Percentiles rank a stretch among this genome's conserved stretches.
Conservation (phyloP, 2,888 invertebrate species). For the Cyclophora albipunctata region DNA sequence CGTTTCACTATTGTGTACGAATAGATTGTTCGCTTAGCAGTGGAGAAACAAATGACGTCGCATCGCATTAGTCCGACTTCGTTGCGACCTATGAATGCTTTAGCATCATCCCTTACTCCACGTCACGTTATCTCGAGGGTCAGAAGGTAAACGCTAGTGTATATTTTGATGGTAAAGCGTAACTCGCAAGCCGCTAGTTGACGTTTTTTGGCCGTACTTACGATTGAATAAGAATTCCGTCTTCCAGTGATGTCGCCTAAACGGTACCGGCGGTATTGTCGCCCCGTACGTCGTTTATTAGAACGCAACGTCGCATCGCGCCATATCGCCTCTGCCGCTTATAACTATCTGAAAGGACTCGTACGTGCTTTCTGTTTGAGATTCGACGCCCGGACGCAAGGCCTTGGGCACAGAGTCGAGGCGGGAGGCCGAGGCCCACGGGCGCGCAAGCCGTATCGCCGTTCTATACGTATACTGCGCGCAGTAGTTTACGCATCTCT, state of each 20-base stretch:
- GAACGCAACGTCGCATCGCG: slow-evolving; percentile 43
- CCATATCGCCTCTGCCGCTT: slow-evolving; percentile 45
- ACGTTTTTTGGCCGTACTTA: slow-evolving; percentile 47
- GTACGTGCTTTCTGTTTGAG: slow-evolving; percentile 51
- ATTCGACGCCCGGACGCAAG: slow-evolving; percentile 30
- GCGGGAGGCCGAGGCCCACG: slow-evolving; percentile 17
- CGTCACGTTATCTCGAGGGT: too few relatives aligned
- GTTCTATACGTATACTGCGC: neutral
- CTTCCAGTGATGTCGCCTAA: slow-evolving; percentile 53
- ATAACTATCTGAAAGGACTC: slow-evolving; percentile 64
- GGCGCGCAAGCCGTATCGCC: slow-evolving; percentile 13
- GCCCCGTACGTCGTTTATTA: slow-evolving; percentile 28
- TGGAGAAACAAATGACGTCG: too few relatives aligned
- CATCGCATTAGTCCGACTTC: too few relatives aligned
- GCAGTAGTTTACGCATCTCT: neutral
- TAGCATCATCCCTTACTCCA: too few relatives aligned
- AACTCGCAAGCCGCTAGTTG: slow-evolving; percentile 21
- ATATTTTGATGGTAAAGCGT: slow-evolving; percentile 8
- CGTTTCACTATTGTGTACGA: too few relatives aligned
- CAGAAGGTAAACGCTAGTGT: neutral
- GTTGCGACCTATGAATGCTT: too few relatives aligned
- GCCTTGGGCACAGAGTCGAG: slow-evolving; percentile 14
- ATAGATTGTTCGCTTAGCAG: too few relatives aligned
- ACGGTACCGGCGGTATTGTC: too few relatives aligned
- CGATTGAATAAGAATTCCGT: slow-evolving; percentile 40